Percentiles rank a stretch among this genome's conserved stretches.
These are phyloP conservation scores for Virgularia gustaviana DNA, from an alignment of 92 coral and sea anemone genomes.

Conservation along the genomic window DNA sequence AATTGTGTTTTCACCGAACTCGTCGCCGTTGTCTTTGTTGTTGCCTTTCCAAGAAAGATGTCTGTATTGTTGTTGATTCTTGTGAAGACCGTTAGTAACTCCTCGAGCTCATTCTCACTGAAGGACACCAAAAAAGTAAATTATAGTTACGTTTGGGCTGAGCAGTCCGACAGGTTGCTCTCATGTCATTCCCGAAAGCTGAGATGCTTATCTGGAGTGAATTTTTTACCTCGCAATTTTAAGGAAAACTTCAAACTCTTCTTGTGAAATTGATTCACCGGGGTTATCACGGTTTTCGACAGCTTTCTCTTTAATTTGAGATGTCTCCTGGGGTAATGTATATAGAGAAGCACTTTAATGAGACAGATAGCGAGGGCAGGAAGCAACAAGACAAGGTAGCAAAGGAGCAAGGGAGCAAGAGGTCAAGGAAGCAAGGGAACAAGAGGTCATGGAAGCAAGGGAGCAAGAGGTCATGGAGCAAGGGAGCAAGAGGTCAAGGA, in stretches of 20 bases:
- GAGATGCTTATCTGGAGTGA: not conserved
- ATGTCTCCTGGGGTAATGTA: slow-evolving; percentile 65
- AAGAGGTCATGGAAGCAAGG: too few relatives aligned
- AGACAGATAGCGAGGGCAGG: too few relatives aligned
- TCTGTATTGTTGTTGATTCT: slow-evolving; percentile 84
- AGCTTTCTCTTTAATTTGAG: slow-evolving; percentile 69
- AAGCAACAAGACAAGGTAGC: too few relatives aligned
- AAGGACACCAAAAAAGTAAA: not conserved
- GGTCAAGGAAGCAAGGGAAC: too few relatives aligned
- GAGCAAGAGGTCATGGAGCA: too few relatives aligned
- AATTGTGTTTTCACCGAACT: not conserved
- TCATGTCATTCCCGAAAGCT: not conserved
- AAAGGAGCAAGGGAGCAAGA: too few relatives aligned
- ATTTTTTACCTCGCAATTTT: slow-evolving; percentile 94
- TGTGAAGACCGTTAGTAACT: slow-evolving; percentile 78
- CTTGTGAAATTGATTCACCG: slow-evolving; percentile 69
- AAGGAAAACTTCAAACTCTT: slow-evolving; percentile 86
- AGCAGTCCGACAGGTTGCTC: not conserved
- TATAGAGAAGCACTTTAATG: too few relatives aligned
- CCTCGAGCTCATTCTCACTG: slow-evolving; percentile 95
- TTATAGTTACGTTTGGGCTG: not conserved
- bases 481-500: too few relatives aligned
- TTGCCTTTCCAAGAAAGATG: slow-evolving; percentile 79
- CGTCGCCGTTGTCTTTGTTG: not conserved
- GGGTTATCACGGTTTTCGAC: slow-evolving; percentile 52